Evolutionary conservation across 2,888 invertebrate species (phyloP).

Genomic region (Epirrhoe alternata): DNA sequence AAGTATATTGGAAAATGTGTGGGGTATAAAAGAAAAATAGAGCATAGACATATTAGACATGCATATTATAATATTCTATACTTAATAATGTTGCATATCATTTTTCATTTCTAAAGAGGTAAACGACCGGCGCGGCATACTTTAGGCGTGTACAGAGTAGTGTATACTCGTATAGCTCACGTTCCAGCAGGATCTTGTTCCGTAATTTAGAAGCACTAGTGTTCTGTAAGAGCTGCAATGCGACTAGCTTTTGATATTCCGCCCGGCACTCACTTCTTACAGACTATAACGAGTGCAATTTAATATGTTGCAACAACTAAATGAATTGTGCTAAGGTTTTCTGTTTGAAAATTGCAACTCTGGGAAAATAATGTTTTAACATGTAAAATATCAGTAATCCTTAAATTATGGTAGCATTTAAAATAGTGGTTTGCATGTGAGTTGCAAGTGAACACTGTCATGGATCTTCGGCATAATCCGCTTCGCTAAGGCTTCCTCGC

Average conservation of each 20-base stretch:
- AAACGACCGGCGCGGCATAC: neutral
- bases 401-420: neutral
- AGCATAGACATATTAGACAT: no score
- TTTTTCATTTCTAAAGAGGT: neutral
- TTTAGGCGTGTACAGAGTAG: neutral
- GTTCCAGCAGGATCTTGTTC: conserved; percentile 7
- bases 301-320: neutral
- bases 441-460: conserved; percentile 11
- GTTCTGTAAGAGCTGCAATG: conserved; percentile 12
- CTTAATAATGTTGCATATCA: neutral
- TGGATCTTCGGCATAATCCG: conserved; percentile 30
- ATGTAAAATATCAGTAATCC: neutral
- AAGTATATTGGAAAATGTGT: no score
- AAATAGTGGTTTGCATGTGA: conserved; percentile 15
- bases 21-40: no score
- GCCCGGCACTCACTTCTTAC: conserved; percentile 4
- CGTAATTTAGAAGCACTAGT: conserved; percentile 8
- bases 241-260: conserved; percentile 16
- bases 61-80: neutral
- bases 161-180: neutral
- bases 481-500: conserved; percentile 24
- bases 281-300: neutral
- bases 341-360: neutral
- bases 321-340: neutral
- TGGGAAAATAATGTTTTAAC: neutral